A percentile compares a stretch with the other conserved stretches of the same genome.
Evolutionary conservation across 2,113 vertebrate genomes (phyloP).

Genomic region (Proteles cristata): DNA sequence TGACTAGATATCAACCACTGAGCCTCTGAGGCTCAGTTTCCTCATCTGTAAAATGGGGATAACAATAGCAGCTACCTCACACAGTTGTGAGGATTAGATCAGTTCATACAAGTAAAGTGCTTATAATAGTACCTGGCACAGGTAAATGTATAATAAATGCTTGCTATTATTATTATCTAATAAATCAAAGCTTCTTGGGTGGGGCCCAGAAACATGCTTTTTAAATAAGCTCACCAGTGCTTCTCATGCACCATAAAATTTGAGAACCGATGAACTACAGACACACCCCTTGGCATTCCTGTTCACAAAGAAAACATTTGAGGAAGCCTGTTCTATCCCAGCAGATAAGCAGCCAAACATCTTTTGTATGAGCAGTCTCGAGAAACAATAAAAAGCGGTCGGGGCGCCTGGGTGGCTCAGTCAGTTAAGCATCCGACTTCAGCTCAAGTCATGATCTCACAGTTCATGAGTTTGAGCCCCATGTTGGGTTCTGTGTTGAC

Average conservation of each 20-base stretch:
- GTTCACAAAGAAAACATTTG: background rate
- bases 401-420: no score
- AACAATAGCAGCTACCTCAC: background rate
- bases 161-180: constrained; percentile 50
- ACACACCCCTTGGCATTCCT: background rate
- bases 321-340: background rate
- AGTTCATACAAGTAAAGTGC: constrained; percentile 1
- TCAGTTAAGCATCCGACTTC: no score
- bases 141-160: background rate
- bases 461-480: no score
- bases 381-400: background rate
- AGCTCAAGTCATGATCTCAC: no score
- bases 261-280: background rate
- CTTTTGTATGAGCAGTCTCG: background rate
- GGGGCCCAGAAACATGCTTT: constrained; percentile 42
- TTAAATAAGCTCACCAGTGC: constrained; percentile 40
- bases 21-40: background rate
- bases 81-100: background rate
- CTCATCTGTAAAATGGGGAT: background rate
- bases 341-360: background rate
- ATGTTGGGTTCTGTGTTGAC: no score
- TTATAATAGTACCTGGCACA: background rate
- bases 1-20: background rate
- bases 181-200: constrained; percentile 56
- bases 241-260: background rate